phyloP scores from a whole-genome alignment of 2,113 vertebrate genomes.

The Nicator chloris region DNA sequence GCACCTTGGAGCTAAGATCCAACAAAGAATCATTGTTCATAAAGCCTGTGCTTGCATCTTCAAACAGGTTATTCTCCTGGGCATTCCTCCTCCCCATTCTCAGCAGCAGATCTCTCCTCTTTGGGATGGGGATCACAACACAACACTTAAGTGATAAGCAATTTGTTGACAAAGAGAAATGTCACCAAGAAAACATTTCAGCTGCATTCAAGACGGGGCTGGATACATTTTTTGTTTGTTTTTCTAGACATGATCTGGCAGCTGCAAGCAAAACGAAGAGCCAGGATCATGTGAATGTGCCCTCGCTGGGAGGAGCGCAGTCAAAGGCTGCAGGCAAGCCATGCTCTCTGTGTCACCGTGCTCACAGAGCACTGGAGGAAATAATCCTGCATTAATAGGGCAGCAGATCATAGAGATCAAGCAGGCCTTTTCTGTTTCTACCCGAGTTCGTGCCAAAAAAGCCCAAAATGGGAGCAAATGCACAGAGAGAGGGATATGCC shows the following conservation, averaged over 20 bases:
- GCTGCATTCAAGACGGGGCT: neutral
- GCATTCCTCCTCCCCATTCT: neutral
- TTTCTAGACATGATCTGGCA: slow-evolving; percentile 21
- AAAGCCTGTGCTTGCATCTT: neutral
- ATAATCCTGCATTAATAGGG: slow-evolving; percentile 38
- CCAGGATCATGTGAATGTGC: slow-evolving; percentile 8
- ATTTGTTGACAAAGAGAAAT: slow-evolving; percentile 42
- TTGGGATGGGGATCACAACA: slow-evolving; percentile 7
- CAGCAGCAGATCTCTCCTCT: neutral
- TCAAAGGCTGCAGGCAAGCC: slow-evolving; percentile 34
- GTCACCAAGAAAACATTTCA: slow-evolving; percentile 19
- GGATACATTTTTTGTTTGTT: neutral
- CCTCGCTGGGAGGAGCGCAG: neutral
- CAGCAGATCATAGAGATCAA: slow-evolving; percentile 23
- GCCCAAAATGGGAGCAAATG: neutral
- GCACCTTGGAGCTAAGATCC: neutral
- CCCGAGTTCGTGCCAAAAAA: neutral
- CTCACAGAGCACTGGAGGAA: slow-evolving; percentile 1
- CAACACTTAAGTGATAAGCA: neutral
- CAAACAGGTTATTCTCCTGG: neutral
- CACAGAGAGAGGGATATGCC: neutral
- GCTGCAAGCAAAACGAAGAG: slow-evolving; percentile 24
- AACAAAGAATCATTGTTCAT: neutral
- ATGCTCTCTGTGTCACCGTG: neutral
- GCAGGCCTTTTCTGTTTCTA: slow-evolving; percentile 5